Evolutionary conservation across 2,888 invertebrate genomes (phyloP), one percentile per base, ranked within the genome.

Genomic region (Athalia rosae): DNA sequence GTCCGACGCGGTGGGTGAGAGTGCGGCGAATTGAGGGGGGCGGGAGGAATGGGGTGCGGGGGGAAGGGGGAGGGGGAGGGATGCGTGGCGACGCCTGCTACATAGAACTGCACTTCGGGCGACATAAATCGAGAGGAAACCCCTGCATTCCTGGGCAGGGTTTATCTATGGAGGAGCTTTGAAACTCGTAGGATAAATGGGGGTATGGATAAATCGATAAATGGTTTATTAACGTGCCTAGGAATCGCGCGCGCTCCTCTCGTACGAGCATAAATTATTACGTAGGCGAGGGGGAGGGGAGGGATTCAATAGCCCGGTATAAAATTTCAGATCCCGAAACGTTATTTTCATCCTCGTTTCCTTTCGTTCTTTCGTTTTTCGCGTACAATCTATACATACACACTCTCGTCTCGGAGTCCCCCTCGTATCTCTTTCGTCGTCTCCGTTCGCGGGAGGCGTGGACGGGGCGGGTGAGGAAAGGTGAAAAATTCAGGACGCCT

Each of bases 401-500:
- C 4, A 9, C 53, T 53, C 7, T 78, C 80, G 79, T 79, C 79
- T 80, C n/a, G n/a, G n/a, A n/a, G n/a, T n/a, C n/a, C n/a, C n/a
- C 78, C 79, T 80, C 78, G 77, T 67, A 62, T 66, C 74, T 77
- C 74, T 58, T 63, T 64, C 64, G 67, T 53, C 45, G 66, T 77
- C 71, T 76, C 61, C 48, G 67, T 4, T 6, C 11, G 53, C n/a
- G 53, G 11, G 53, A 7, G n/a, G 53, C n/a, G 53, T 11, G 53
- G 7, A 53, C 53, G 53, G 9, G n/a, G 9, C n/a, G 9, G 9
- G 53, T 11, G 53, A 53, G n/a, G 11, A n/a, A n/a, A 53, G n/a
- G 28, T 71, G 58, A 71, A 71, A 71, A 71, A 71, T 71, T 71
- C 45, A 71, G 4, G 41, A 28, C 45, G 43, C 58, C 43, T 47